Evolutionary conservation across 2,797 vertebrate species (phyloP), one percentile per base, ranked within the genome.

Genomic region (Sebastes reedi): DNA sequence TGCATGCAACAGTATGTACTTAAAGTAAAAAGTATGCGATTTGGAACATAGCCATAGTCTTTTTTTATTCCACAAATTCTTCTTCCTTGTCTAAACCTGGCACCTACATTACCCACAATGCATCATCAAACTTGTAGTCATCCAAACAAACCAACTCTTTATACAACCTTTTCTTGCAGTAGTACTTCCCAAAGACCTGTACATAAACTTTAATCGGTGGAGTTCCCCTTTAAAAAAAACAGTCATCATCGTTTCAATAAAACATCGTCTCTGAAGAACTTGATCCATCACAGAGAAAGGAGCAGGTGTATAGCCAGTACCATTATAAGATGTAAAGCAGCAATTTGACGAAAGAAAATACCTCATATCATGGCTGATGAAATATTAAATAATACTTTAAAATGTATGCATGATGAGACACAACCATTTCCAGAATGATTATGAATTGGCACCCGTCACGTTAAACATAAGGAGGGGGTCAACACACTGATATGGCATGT

Each of bases 301-400:
- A 29, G 22, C 60, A 27, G 14, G 67, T 30, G 25, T 39, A 22
- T 16, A 27, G 10, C 32, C 73, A 67, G 84, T 85, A 88, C 82
- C 88, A 18, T 68, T 5, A 42, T 13, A n/a, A 58, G 22, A 39
- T 68, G 54, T 59, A 46, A 50, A 80, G 59, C 74, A 83, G 62
- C 80, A 58, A 32, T 78, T 61, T 75, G 62, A 54, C 25, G 1
- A 8, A 67, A 72, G 13, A 46, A 67, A 77, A 70, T 5, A 65
- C 22, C 1, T 1, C 13, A 34, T 24, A 56, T 56, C 4, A 8
- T 39, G 32, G 8, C 1, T 20, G 65, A 66, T 58, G 29, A 75
- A 12, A 46, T 61, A 56, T 75, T 61, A 72, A 50, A 69, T 69
- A 24, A 60, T 30, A 66, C 64, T 27, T 62, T 59, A 6, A 77